A percentile compares a stretch with the other conserved stretches of the same genome.
phyloP scores from a whole-genome alignment of 1,140 invertebrate genomes.

The Scaptomyza hsui region DNA sequence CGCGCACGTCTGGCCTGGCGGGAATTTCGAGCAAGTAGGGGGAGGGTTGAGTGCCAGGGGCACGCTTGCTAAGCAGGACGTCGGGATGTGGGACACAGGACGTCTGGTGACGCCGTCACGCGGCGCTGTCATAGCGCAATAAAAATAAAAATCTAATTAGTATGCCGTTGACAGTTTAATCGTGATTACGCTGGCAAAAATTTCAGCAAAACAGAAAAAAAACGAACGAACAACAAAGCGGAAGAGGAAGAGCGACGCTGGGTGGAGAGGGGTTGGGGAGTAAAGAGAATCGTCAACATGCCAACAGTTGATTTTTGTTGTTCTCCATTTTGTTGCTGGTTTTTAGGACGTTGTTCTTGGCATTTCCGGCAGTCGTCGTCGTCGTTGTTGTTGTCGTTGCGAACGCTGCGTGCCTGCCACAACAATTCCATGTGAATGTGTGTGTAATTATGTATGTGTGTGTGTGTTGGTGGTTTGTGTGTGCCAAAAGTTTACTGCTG shows the following conservation, averaged over 20 bases:
- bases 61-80: constrained; percentile 15
- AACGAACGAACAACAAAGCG: constrained; percentile 19
- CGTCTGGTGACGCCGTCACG: constrained; percentile 66
- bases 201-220: constrained; percentile 28
- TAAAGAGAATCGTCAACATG: constrained; percentile 71
- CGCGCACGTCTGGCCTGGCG: constrained; percentile 42
- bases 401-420: constrained; percentile 67
- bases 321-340: constrained; percentile 42
- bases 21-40: constrained; percentile 12
- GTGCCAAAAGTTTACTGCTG: constrained; percentile 58
- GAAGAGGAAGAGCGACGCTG: background rate
- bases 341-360: constrained; percentile 67
- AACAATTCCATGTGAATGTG: constrained; percentile 38
- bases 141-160: constrained; percentile 84
- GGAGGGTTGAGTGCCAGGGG: background rate
- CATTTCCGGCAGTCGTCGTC: constrained; percentile 71
- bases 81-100: background rate
- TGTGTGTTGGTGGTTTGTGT: background rate
- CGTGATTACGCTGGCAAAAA: constrained; percentile 83
- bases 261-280: background rate
- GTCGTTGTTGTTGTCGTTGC: constrained; percentile 38
- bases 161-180: constrained; percentile 83
- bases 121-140: constrained; percentile 80
- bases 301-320: constrained; percentile 79
- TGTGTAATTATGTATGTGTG: constrained; percentile 4